phyloP scores from a whole-genome alignment of 2,797 vertebrate genomes.

The Nannoperca australis region DNA sequence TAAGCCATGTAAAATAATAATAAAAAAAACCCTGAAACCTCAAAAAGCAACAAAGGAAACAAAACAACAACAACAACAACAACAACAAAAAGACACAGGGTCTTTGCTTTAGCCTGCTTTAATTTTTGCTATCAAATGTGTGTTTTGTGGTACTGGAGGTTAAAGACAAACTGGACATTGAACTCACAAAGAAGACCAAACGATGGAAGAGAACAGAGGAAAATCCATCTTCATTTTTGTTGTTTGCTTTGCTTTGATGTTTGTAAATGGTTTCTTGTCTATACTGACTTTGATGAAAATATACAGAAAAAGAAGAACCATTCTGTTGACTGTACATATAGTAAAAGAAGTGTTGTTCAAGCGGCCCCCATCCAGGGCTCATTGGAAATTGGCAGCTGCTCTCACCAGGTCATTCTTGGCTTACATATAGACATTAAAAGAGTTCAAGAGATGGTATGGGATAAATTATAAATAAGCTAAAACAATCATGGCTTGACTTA shows the following conservation, averaged over 20 bases:
- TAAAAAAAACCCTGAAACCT: constrained; percentile 55
- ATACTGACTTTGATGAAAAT: constrained; percentile 38
- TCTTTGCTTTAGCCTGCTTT: too few species aligned
- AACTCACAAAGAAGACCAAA: constrained; percentile 50
- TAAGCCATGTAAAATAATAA: constrained; percentile 56
- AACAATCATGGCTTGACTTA: constrained; percentile 40
- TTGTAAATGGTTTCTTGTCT: constrained; percentile 41
- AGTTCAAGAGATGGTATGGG: constrained; percentile 49
- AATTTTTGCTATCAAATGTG: too few species aligned
- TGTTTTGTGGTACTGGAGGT: constrained; percentile 68
- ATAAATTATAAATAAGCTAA: constrained; percentile 59
- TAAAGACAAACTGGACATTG: constrained; percentile 60
- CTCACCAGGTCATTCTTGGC: constrained; percentile 51
- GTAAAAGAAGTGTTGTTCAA: too few species aligned
- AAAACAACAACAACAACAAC: constrained; percentile 29
- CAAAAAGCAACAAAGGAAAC: constrained; percentile 49
- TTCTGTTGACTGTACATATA: constrained; percentile 41
- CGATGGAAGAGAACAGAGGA: constrained; percentile 12
- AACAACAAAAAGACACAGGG: constrained; percentile 56
- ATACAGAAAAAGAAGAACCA: constrained; percentile 36
- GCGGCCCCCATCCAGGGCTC: constrained; percentile 28
- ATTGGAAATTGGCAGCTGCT: constrained; percentile 78
- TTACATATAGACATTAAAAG: constrained; percentile 41
- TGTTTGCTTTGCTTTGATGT: constrained; percentile 39
- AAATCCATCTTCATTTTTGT: constrained; percentile 8